Conservation (phyloP, 2,888 invertebrate genomes). For the Apomyelois bistriatella region DNA sequence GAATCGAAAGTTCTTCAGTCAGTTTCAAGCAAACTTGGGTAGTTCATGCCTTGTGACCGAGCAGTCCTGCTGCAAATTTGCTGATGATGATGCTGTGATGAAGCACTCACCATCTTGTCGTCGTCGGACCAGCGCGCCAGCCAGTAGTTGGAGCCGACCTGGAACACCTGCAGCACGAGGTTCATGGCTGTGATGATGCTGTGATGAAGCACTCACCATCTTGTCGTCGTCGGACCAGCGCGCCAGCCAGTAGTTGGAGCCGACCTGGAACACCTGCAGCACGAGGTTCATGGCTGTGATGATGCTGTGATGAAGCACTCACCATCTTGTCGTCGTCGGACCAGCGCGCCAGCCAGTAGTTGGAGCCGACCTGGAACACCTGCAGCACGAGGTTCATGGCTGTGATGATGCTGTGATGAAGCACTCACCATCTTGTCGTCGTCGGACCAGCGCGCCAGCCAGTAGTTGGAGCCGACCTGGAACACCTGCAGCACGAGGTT, state of each 20-base stretch:
- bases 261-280: constrained; percentile 91
- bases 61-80: no score
- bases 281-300: constrained; percentile 90
- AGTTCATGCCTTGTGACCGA: no score
- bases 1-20: no score
- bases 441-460: constrained; percentile 91
- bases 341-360: constrained; percentile 92
- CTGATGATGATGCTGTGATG: no score
- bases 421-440: constrained; percentile 74
- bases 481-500: constrained; percentile 77
- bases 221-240: constrained; percentile 87
- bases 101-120: constrained; percentile 61
- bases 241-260: constrained; percentile 92
- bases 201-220: no score
- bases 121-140: constrained; percentile 90
- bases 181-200: no score
- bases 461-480: constrained; percentile 92
- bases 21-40: no score
- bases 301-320: constrained; percentile 35
- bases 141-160: constrained; percentile 93
- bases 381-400: constrained; percentile 52
- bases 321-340: constrained; percentile 83
- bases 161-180: constrained; percentile 89
- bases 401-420: constrained; percentile 76
- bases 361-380: constrained; percentile 92